Evolutionary conservation across 2,888 invertebrate genomes (phyloP), one percentile per base, ranked within the genome.

Genomic region (Cephus pulcher): DNA sequence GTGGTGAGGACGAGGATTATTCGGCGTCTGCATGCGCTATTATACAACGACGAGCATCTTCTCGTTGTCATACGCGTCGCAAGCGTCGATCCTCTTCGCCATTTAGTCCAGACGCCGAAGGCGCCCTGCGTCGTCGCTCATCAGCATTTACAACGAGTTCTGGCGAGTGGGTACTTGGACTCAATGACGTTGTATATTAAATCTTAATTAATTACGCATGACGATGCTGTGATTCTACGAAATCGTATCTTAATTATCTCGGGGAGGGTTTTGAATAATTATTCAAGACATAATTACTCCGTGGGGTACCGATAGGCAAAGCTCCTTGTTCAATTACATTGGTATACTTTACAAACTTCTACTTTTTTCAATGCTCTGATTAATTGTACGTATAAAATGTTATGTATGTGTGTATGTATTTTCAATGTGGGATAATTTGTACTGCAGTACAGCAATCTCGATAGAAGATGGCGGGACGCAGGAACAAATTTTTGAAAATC

Each of bases 401-500:
- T 35, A 35, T 35, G 12, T 12, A 40, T 40, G 9, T 23, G 30
- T 30, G 30, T 30, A 30, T 30, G 30, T 40, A 23, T 56, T 15
- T 56, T 56, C 56, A 23, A 23, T 23, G 2, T 9, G 23, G 56
- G 56, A 6, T 56, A 56, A 56, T 23, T 56, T 56, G 0, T 23
- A 71, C 34, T 78, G 76, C 89, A 96, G 96, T 82, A 96, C 96
- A 30, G 96, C 95, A 23, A 95, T 96, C 87, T 95, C 95, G 2
- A 93, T 96, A 90, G 97, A 97, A 80, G 97, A 96, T 35, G 93
- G 93, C 85, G 95, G 95, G 83, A 95, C 95, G 0, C 96, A 97
- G 89, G 97, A 97, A 88, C 96, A 97, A 92, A 97, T 98, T 83
- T 96, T 96, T 89, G 97, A 97, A 91, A 98, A 97, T 88, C 95